Evolutionary conservation across 2,888 invertebrate genomes (phyloP).

Genomic region (Sminthurinus aureus): DNA sequence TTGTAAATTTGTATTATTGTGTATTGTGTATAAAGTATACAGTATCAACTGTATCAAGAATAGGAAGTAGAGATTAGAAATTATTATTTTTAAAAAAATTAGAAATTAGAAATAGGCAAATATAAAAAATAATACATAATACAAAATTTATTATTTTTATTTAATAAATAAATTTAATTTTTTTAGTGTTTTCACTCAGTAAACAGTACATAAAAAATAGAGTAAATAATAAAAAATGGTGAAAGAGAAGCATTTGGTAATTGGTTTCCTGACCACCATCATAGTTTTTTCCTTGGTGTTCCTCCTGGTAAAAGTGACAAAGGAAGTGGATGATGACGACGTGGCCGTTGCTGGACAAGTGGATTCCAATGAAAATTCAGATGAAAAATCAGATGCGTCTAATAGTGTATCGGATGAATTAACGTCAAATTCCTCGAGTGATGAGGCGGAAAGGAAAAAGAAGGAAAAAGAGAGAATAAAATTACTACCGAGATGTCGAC

Average conservation of each 20-base stretch:
- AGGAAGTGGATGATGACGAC: slow-evolving; percentile 12
- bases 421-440: slow-evolving; percentile 41
- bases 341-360: neutral
- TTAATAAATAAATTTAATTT: too few species aligned
- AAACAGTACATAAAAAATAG: neutral
- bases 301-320: slow-evolving; percentile 52
- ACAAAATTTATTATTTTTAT: neutral
- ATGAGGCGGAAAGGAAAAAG: slow-evolving; percentile 31
- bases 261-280: slow-evolving; percentile 55
- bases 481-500: slow-evolving; percentile 30
- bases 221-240: slow-evolving; percentile 42
- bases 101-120: neutral
- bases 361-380: neutral
- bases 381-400: slow-evolving; percentile 27
- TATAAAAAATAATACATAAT: neutral
- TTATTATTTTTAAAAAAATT: too few species aligned
- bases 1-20: too few species aligned
- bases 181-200: neutral
- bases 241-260: slow-evolving; percentile 54
- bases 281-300: slow-evolving; percentile 53
- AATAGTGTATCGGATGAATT: slow-evolving; percentile 37
- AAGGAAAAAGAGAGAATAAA: slow-evolving; percentile 22
- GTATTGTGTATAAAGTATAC: too few species aligned
- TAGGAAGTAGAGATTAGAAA: neutral
- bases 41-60: neutral